These are phyloP conservation scores for Sinocyclocheilus maitianheensis DNA, from an alignment of 2,113 vertebrate genomes.

Conservation along the genomic window DNA sequence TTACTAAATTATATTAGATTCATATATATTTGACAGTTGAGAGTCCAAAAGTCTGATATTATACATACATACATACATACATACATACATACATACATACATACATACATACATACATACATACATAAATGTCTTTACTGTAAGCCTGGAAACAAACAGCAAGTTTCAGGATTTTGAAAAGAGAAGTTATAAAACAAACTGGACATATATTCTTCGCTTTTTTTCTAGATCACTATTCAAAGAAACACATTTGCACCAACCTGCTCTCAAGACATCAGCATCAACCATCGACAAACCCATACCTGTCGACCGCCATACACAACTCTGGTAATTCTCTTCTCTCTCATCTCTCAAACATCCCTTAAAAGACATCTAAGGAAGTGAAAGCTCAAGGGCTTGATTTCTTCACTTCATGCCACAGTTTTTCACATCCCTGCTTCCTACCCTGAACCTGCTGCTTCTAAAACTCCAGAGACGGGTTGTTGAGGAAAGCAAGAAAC, in stretches of 20 bases:
- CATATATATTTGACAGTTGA: too few relatives aligned
- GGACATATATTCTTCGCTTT: not conserved
- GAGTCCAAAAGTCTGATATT: too few relatives aligned
- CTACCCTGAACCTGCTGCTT: slow-evolving; percentile 24
- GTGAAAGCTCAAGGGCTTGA: slow-evolving; percentile 1
- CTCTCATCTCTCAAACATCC: not conserved
- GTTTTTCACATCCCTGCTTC: slow-evolving; percentile 13
- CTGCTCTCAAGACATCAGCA: not conserved
- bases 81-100: too few relatives aligned
- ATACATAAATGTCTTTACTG: too few relatives aligned
- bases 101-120: too few relatives aligned
- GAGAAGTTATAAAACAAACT: not conserved
- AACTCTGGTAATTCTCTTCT: not conserved
- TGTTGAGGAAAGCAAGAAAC: slow-evolving; percentile 57
- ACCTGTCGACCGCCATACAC: not conserved
- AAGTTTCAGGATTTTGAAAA: not conserved
- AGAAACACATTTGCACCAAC: not conserved
- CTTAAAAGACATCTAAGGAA: not conserved
- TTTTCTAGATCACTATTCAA: not conserved
- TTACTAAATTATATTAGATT: too few relatives aligned
- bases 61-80: too few relatives aligned
- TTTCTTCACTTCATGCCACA: not conserved
- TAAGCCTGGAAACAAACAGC: not conserved
- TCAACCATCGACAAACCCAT: not conserved
- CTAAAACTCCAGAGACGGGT: slow-evolving; percentile 45